Base-by-base conservation (phyloP, 2,888 invertebrate species). In the Drosophila formosana region DNA sequence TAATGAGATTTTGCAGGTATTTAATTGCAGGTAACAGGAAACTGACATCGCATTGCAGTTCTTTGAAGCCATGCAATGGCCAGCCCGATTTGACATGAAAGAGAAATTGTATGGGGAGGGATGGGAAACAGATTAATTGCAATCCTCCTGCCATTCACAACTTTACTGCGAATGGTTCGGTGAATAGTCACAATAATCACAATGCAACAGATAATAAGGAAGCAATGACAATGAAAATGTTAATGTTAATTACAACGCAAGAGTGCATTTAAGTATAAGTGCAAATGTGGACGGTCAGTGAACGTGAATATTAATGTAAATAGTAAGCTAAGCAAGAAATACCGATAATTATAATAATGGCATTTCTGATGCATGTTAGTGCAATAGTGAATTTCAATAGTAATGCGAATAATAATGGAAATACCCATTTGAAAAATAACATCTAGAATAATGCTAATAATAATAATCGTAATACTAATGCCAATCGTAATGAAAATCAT, bases 1-100 rank as follows among this genome's bases (percentile, higher is more conserved):
- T 57, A 63, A 71, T 74, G 69, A 60, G 60, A 60, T 60, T 64
- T 32, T 30, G 51, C 72, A 73, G 72, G 73, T 73, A 68, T 39
- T 46, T 52, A 72, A 72, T 67, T 72, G 37, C 66, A 43, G 28
- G 9, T 7, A 66, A 72, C 71, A 66, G 66, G 66, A 72, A 72
- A 60, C 47, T 23, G 34, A n/a, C 56, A 28, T 37, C 25, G 64
- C 49, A 57, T 37, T 49, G 52, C 70, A 63, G 2, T 37, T 32
- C 66, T 66, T 64, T 66, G 61, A 72, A 45, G 37, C 51, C 39
- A 25, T 34, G n/a, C 52, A 28, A 41, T 60, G 56, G 6, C 49
- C 32, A 41, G 58, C 28, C 18, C 18, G 25, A 18, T 18, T 30
- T 30, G 6, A 25, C 34, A 25, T 8, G n/a, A 30, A 13, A 45